Base-by-base conservation (phyloP, 1,140 invertebrate genomes). In the Papilio aristodemus region DNA sequence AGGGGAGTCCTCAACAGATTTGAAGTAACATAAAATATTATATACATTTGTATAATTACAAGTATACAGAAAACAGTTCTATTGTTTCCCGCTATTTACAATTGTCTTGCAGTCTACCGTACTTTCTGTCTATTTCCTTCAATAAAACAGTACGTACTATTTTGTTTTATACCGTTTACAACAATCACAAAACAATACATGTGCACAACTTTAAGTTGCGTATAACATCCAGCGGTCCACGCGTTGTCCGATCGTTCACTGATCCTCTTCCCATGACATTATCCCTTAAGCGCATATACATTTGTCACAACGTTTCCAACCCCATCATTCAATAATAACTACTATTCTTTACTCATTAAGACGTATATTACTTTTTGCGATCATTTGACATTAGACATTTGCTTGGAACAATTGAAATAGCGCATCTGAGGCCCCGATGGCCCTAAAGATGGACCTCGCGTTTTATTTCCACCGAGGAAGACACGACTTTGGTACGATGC, bases 251-350 rank as follows among this genome's bases (percentile, higher is more conserved):
- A 81, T 83, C 84, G 85, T 88, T 88, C 86, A 89, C 84, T 89
- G 85, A 87, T 87, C 81, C 81, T 87, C 89, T 91, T 91, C 89
- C 87, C 89, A 91, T 89, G 89, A 91, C 89, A 91, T 91, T 91
- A 91, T 87, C 81, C 83, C 75, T 69, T 74, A 64, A 72, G 75
- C 66, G 71, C 63, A 75, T 72, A 76, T 78, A 79, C 76, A 78
- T 75, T 71, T 73, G 59, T 73, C 83, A 64, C 81, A 86, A 54
- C 22, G 11, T 9, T 22, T 22, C 22, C 19, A 4, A 54, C 9
- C 9, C 0, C 4, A 54, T 54, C 46, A 22, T 54, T 54, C 46
- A 25, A 54, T 22, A 22, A 54, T 75, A 68, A 67, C 25, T 27
- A 54, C 9, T 17, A 39, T 11, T 8, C 8, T 59, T 67, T 54